A percentile compares a stretch with the other conserved stretches of the same genome.
These are phyloP conservation scores for Paguma larvata DNA, from an alignment of 2,797 vertebrate genomes.

Conservation along the genomic window DNA sequence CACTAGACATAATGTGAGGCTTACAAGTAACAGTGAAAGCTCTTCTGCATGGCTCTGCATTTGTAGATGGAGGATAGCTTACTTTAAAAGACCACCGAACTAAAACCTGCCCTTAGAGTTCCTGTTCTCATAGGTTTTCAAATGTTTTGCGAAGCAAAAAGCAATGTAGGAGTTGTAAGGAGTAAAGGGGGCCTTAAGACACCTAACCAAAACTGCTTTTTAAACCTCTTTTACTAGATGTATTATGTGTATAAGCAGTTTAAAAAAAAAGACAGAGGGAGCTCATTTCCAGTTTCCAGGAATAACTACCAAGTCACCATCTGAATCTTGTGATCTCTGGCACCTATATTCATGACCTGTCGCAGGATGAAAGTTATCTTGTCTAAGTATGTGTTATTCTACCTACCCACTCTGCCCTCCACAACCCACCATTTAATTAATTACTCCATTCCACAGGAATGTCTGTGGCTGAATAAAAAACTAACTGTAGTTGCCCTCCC, in stretches of 20 bases:
- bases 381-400: constrained; percentile 65
- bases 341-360: not conserved
- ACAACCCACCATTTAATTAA: constrained; percentile 79
- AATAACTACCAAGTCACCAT: constrained; percentile 28
- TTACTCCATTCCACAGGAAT: constrained; percentile 76
- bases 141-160: not conserved
- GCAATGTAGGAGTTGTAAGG: not conserved
- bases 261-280: constrained; percentile 4
- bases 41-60: not conserved
- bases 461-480: constrained; percentile 75
- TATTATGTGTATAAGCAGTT: not conserved
- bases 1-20: not conserved
- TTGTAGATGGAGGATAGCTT: not conserved
- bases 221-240: constrained; percentile 9
- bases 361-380: constrained; percentile 56
- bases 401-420: constrained; percentile 43
- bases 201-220: constrained; percentile 4
- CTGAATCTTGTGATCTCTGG: not conserved
- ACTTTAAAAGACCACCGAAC: not conserved
- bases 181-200: not conserved
- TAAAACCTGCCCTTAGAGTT: not conserved
- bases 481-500: constrained; percentile 61
- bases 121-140: not conserved
- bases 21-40: constrained; percentile 40
- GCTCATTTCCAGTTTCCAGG: not conserved